phyloP scores from a whole-genome alignment of 2,888 invertebrate genomes.

The Drosophila diplacantha region DNA sequence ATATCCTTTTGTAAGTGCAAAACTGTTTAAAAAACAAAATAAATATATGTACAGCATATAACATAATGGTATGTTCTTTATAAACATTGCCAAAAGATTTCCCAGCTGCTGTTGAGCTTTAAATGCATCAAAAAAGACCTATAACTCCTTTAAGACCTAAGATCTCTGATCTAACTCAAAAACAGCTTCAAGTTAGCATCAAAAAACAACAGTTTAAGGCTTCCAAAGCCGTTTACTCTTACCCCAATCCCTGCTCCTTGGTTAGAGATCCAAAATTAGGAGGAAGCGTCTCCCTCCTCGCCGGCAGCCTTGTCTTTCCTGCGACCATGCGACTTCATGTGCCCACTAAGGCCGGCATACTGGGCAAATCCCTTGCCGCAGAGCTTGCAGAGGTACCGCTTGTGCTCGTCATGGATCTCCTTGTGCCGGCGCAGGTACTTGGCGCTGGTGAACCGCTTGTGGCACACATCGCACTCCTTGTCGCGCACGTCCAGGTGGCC shows the following conservation, averaged over 20 bases:
- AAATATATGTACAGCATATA: too few relatives aligned
- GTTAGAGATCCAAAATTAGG: background rate
- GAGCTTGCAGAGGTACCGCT: slow-evolving; percentile 68
- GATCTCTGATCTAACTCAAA: background rate
- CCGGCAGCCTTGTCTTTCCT: background rate
- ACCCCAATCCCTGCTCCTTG: background rate
- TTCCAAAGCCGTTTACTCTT: background rate
- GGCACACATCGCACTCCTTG: slow-evolving; percentile 62
- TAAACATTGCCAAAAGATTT: too few relatives aligned
- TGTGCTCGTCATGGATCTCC: slow-evolving; percentile 62
- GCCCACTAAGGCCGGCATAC: slow-evolving; percentile 66
- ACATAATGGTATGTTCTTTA: too few relatives aligned
- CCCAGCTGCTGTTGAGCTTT: too few relatives aligned
- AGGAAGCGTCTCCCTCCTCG: background rate
- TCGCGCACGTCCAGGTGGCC: slow-evolving; percentile 42
- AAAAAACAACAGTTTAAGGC: background rate
- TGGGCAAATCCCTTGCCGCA: slow-evolving; percentile 69
- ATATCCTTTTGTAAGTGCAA: too few relatives aligned
- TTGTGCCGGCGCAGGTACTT: slow-evolving; percentile 64
- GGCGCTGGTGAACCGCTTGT: slow-evolving; percentile 61
- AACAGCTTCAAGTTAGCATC: background rate
- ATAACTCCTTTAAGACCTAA: background rate
- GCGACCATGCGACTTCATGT: slow-evolving; percentile 54
- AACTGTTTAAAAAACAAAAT: too few relatives aligned
- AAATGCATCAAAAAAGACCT: background rate